Percentiles rank a stretch among this genome's conserved stretches.
Evolutionary conservation across 2,888 invertebrate genomes (phyloP).

Genomic region (Drosophila ezoana): DNA sequence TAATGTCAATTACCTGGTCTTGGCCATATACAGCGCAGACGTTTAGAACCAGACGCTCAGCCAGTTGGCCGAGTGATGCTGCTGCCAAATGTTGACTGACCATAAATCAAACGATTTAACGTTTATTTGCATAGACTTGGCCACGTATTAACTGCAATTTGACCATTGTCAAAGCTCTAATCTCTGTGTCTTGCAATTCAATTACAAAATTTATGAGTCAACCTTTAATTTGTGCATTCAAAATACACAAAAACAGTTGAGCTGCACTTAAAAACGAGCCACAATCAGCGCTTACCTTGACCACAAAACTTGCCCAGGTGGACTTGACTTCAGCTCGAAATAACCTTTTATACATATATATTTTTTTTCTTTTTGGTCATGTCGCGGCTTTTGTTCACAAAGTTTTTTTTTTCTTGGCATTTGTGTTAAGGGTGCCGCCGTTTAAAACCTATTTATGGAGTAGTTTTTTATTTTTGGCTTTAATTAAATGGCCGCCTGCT

Average conservation of each 20-base stretch:
- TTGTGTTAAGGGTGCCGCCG: conserved; percentile 52
- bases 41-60: conserved; percentile 21
- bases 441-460: conserved; percentile 43
- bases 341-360: conserved; percentile 27
- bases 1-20: conserved; percentile 66
- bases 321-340: conserved; percentile 33
- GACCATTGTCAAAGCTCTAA: conserved; percentile 20
- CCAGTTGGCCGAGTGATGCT: conserved; percentile 5
- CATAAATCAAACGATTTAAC: conserved; percentile 42
- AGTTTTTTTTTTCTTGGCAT: conserved; percentile 11
- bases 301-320: conserved; percentile 43
- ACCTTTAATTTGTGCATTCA: conserved; percentile 56
- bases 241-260: conserved; percentile 6
- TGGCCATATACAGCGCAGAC: conserved; percentile 48
- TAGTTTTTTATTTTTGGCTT: conserved; percentile 16
- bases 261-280: conserved; percentile 34
- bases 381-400: conserved; percentile 15
- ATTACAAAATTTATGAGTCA: conserved; percentile 45
- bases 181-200: conserved; percentile 22
- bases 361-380: background rate
- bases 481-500: conserved; percentile 40
- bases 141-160: conserved; percentile 2
- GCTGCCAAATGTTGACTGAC: conserved; percentile 29
- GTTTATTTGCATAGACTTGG: conserved; percentile 6
- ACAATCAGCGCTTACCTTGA: conserved; percentile 55